phyloP scores from a whole-genome alignment of 1,140 invertebrate genomes.

The Laupala kohalensis region DNA sequence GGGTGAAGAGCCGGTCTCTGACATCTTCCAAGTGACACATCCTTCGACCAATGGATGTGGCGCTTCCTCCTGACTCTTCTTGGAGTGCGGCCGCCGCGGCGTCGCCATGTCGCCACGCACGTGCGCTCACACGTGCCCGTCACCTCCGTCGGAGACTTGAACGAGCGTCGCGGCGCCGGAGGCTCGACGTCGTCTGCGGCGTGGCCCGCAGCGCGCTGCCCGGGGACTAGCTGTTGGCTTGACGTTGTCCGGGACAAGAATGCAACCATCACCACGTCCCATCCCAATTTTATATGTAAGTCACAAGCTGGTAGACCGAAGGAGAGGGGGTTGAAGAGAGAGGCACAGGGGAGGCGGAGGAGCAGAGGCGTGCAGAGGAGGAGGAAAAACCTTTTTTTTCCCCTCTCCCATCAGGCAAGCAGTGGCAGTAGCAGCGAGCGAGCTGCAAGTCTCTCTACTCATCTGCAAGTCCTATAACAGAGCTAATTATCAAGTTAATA shows the following conservation, averaged over 20 bases:
- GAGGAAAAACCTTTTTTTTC: constrained; percentile 10
- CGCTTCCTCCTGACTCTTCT: no score
- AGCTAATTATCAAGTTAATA: constrained; percentile 83
- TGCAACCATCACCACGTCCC: constrained; percentile 19
- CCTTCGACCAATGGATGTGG: no score
- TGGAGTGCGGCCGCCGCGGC: not conserved
- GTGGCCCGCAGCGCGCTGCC: not conserved
- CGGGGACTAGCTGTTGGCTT: constrained; percentile 11
- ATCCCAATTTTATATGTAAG: constrained; percentile 26
- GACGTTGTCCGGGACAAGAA: constrained; percentile 20
- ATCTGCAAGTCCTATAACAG: constrained; percentile 81
- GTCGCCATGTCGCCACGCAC: not conserved
- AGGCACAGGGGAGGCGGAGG: constrained; percentile 13
- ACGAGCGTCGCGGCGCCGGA: not conserved
- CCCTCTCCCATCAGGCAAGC: constrained; percentile 10
- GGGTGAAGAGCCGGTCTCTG: no score
- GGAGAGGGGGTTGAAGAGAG: constrained; percentile 3
- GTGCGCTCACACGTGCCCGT: not conserved
- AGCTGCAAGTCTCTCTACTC: constrained; percentile 37
- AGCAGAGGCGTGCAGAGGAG: constrained; percentile 5
- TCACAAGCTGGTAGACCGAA: constrained; percentile 17
- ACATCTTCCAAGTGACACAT: no score
- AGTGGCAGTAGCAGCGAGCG: constrained; percentile 10
- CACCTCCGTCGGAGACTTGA: not conserved
- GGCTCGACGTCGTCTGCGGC: not conserved